Percentiles rank a stretch among this genome's conserved stretches.
Evolutionary conservation across 2,888 invertebrate species (phyloP).

Genomic region (Drosophila kuntzei): DNA sequence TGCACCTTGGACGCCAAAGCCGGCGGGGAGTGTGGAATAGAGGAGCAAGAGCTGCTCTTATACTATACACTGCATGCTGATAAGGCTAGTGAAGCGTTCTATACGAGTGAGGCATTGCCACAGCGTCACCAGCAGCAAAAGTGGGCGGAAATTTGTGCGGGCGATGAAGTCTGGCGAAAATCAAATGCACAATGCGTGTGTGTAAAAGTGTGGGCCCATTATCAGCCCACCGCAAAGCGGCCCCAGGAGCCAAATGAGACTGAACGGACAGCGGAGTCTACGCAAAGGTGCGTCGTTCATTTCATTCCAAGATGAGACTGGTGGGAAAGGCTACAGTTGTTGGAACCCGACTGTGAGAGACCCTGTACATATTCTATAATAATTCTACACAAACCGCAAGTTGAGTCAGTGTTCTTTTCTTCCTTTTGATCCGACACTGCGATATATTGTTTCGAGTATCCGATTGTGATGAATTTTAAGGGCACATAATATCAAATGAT

Average conservation of each 20-base stretch:
- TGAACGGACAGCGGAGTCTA: slow-evolving; percentile 30
- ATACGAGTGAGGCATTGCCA: slow-evolving; percentile 91
- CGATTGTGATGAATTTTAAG: no score
- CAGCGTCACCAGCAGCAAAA: slow-evolving; percentile 89
- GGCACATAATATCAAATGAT: no score
- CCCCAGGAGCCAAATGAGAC: slow-evolving; percentile 45
- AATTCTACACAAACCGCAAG: no score
- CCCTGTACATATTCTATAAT: neutral
- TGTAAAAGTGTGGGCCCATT: slow-evolving; percentile 84
- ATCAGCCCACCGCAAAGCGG: slow-evolving; percentile 36
- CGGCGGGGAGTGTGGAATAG: slow-evolving; percentile 19
- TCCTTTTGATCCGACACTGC: no score
- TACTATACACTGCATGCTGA: slow-evolving; percentile 93
- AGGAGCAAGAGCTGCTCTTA: slow-evolving; percentile 86
- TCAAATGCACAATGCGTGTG: slow-evolving; percentile 85
- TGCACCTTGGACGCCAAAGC: slow-evolving; percentile 22
- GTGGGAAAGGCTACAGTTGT: neutral
- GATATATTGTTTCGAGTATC: no score
- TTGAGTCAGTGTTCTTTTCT: no score
- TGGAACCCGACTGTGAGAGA: neutral
- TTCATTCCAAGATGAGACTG: neutral
- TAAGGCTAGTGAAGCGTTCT: slow-evolving; percentile 93
- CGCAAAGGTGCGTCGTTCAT: slow-evolving; percentile 22
- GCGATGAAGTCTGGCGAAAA: slow-evolving; percentile 86
- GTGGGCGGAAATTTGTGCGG: slow-evolving; percentile 92